phyloP scores from a whole-genome alignment of 2,797 vertebrate species.

The Myoxocephalus aenaeus region DNA sequence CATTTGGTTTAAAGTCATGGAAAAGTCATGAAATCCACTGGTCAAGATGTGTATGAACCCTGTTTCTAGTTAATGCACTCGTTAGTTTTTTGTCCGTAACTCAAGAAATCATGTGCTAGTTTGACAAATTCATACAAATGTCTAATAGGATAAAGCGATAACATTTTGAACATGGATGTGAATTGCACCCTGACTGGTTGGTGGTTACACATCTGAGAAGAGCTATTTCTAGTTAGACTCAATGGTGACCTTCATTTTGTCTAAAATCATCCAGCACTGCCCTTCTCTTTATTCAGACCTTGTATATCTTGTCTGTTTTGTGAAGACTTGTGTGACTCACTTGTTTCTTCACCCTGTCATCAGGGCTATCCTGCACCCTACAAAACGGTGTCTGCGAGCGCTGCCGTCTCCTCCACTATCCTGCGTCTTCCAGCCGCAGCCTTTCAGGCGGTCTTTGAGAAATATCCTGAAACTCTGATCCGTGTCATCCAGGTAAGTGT shows the following conservation, averaged over 20 bases:
- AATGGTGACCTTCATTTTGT: not conserved
- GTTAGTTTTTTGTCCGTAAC: not conserved
- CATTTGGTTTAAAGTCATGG: too few relatives aligned
- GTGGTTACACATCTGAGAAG: not conserved
- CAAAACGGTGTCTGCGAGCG: conserved; percentile 93
- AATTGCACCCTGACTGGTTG: not conserved
- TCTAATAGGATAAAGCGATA: not conserved
- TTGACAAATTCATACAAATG: not conserved
- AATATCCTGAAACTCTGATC: conserved; percentile 94
- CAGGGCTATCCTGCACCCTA: conserved; percentile 93
- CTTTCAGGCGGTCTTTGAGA: conserved; percentile 92
- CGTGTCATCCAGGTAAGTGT: conserved; percentile 91
- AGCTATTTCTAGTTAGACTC: not conserved
- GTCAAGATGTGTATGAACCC: too few relatives aligned
- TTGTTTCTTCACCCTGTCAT: not conserved
- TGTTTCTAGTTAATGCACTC: too few relatives aligned
- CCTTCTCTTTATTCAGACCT: not conserved
- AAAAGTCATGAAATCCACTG: too few relatives aligned
- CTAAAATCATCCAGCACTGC: not conserved
- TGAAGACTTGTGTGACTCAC: not conserved
- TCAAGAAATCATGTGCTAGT: not conserved
- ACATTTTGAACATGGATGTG: too few relatives aligned
- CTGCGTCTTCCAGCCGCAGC: conserved; percentile 91
- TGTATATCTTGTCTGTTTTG: not conserved
- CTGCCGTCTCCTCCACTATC: conserved; percentile 86